These are phyloP conservation scores for Leptonema lineaticorne DNA, from an alignment of 1,140 invertebrate species.

Conservation along the genomic window DNA sequence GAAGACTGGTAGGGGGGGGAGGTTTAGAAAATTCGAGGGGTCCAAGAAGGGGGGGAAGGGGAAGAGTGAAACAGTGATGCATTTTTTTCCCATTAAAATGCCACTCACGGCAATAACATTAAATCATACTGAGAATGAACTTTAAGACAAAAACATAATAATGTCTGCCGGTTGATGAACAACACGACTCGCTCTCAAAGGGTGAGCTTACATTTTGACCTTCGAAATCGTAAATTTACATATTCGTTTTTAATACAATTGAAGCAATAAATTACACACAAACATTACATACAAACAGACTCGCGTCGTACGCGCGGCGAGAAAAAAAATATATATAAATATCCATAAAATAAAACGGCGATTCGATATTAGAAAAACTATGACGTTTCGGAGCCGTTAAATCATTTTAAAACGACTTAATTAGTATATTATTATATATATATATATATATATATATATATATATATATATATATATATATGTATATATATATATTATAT, in stretches of 20 bases:
- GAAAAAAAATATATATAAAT: too few species aligned
- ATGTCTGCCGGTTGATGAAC: conserved; percentile 16
- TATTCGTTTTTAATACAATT: conserved; percentile 18
- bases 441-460: too few species aligned
- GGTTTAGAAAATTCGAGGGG: too few species aligned
- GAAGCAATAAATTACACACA: neutral
- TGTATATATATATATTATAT: too few species aligned
- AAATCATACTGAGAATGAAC: conserved; percentile 17
- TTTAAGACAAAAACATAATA: conserved; percentile 18
- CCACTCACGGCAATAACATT: conserved; percentile 19
- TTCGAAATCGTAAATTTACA: conserved; percentile 19
- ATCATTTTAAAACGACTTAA: neutral
- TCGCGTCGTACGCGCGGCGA: neutral
- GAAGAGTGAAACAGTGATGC: neutral
- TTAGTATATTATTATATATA: neutral
- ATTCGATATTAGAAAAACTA: too few species aligned
- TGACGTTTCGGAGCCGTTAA: neutral
- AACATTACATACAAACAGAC: neutral
- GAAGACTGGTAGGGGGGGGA: too few species aligned
- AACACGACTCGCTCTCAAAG: conserved; percentile 6
- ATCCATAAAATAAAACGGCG: too few species aligned
- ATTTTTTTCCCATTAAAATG: conserved; percentile 19
- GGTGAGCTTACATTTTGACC: conserved; percentile 7
- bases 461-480: too few species aligned
- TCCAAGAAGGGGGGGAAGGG: neutral